Evolutionary conservation across 2,888 invertebrate genomes (phyloP).

Genomic region (Acrobasis repandana): DNA sequence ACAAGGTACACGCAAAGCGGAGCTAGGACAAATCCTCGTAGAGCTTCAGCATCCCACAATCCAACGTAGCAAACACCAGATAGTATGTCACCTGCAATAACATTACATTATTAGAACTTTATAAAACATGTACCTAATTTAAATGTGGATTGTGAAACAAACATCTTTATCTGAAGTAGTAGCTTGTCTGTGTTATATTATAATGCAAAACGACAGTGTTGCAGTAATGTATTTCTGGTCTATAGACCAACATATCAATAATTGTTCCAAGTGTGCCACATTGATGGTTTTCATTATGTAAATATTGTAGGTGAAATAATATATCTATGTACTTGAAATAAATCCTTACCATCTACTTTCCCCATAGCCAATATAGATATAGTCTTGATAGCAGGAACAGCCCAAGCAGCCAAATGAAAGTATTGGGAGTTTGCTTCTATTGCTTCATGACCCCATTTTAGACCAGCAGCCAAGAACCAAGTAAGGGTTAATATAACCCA

Average conservation of each 20-base stretch:
- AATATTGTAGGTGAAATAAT: too few relatives aligned
- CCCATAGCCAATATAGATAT: constrained; percentile 97
- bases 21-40: constrained; percentile 94
- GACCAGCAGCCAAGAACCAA: constrained; percentile 97
- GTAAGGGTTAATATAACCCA: constrained; percentile 98
- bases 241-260: too few relatives aligned
- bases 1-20: constrained; percentile 95
- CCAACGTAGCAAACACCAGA: constrained; percentile 98
- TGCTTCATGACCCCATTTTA: constrained; percentile 99
- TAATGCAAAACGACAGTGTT: too few relatives aligned
- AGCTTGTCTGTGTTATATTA: too few relatives aligned
- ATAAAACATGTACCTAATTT: neutral
- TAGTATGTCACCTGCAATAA: constrained; percentile 90
- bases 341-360: constrained; percentile 93
- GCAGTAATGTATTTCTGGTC: too few relatives aligned
- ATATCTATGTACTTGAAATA: neutral
- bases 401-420: constrained; percentile 99
- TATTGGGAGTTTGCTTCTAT: constrained; percentile 98
- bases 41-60: constrained; percentile 92
- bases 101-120: constrained; percentile 23
- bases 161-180: too few relatives aligned
- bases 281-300: too few relatives aligned
- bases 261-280: too few relatives aligned
- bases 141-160: too few relatives aligned
- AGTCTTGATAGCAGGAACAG: constrained; percentile 97